A percentile compares a stretch with the other conserved stretches of the same genome.
Conservation (phyloP, 2,797 vertebrate genomes). For the Salarias fasciatus region DNA sequence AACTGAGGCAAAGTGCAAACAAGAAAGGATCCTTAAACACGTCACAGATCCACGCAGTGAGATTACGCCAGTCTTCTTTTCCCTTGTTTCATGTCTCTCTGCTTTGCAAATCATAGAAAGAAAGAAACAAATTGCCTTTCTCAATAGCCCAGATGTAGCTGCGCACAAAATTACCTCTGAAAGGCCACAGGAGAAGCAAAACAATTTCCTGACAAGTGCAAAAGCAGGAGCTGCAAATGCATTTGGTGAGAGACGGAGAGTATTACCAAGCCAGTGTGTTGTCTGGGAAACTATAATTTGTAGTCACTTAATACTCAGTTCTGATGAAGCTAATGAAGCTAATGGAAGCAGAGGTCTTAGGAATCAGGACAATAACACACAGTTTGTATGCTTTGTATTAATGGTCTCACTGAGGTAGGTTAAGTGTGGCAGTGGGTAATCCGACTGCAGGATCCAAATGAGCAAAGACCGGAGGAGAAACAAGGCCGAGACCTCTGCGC, state of each 20-base stretch:
- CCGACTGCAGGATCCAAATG: no score
- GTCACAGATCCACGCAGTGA: neutral
- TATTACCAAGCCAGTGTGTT: conserved; percentile 65
- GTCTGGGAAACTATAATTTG: conserved; percentile 78
- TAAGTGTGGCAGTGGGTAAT: no score
- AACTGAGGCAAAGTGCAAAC: conserved; percentile 28
- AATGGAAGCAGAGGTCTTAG: no score
- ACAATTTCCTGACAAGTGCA: no score
- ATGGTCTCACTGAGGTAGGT: no score
- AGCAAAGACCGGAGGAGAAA: no score
- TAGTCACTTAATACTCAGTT: conserved; percentile 73
- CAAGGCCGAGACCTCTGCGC: no score
- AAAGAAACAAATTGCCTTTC: conserved; percentile 47
- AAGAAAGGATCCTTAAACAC: conserved; percentile 11
- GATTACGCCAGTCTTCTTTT: neutral
- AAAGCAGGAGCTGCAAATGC: conserved; percentile 41
- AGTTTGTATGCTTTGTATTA: no score
- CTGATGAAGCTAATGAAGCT: conserved; percentile 70
- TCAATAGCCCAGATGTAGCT: conserved; percentile 49
- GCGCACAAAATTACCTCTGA: conserved; percentile 52
- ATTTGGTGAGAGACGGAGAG: conserved; percentile 40
- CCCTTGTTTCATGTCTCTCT: conserved; percentile 2
- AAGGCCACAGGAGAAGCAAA: conserved; percentile 60
- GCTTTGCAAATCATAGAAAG: conserved; percentile 26
- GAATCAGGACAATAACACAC: no score